phyloP scores from a whole-genome alignment of 2,113 vertebrate species.

The Paramormyrops kingsleyae region DNA sequence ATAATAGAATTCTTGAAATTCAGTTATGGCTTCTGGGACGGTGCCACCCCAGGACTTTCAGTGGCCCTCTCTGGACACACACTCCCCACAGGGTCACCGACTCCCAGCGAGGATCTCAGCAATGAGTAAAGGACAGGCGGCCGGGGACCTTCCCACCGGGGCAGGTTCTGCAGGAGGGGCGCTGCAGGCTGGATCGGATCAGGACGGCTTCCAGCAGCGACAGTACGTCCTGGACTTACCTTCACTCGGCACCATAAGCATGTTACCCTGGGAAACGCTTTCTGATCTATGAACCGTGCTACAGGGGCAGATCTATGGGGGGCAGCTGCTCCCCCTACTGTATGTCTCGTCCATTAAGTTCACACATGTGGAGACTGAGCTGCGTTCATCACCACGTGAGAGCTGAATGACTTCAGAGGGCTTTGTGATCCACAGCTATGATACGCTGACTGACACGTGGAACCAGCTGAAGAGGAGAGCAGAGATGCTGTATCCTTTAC shows the following conservation, averaged over 20 bases:
- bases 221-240: slow-evolving; percentile 28
- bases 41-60: not conserved
- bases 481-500: slow-evolving; percentile 42
- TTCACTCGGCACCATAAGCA: not conserved
- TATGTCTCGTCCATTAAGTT: too few species aligned
- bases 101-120: not conserved
- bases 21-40: not conserved
- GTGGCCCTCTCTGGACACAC: not conserved
- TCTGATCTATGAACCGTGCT: not conserved
- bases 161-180: not conserved
- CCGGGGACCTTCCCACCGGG: not conserved
- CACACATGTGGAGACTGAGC: not conserved
- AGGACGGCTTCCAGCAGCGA: slow-evolving; percentile 25
- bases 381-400: not conserved
- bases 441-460: slow-evolving; percentile 32
- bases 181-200: not conserved
- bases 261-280: not conserved
- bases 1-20: not conserved
- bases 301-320: too few species aligned
- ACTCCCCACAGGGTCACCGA: not conserved
- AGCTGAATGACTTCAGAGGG: not conserved
- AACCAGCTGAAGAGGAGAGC: slow-evolving; percentile 32
- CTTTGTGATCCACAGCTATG: slow-evolving; percentile 29
- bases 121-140: not conserved
- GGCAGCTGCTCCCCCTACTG: too few species aligned